Evolutionary conservation across 2,113 vertebrate species (phyloP), one percentile per base, ranked within the genome.

Genomic region (Butorides virescens): DNA sequence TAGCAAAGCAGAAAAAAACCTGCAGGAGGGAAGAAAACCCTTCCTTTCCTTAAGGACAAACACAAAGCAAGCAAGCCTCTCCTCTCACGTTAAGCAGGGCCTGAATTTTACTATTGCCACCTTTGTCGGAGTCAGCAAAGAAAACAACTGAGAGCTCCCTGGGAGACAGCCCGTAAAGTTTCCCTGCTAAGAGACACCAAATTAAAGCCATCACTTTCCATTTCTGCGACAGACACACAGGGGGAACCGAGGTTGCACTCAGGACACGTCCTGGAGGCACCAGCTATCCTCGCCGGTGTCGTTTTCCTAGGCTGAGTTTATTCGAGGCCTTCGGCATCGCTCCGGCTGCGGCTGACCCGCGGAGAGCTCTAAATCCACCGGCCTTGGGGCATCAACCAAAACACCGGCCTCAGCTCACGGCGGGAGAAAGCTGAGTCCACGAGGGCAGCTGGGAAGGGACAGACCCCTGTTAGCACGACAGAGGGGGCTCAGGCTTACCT

Each of bases 241-340:
- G 88, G 65, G 61, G 74, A 84, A 56, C 68, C 0, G 8, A 76
- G 96, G 92, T 70, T 93, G 86, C 85, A 80, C 79, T 96, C 96
- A 94, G 96, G 95, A 93, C 88, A 86, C 10, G 94, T 91, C 90
- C 91, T 81, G 83, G 73, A 95, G 86, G 93, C 92, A 67, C 59
- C 88, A 89, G 76, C 84, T 92, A 20, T 86, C 50, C 82, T 86
- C 81, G 4, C 17, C 0, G 53, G 95, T 95, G 93, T 96, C 75
- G 30, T 77, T 95, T 95, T 61, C 93, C 55, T 90, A 11, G 4
- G 5, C 92, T 11, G 92, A 88, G 95, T 95, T 96, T 88, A 96
- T 59, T 32, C 1, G 7, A 96, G 97, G 94, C 93, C 90, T 94
- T 11, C 2, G 39, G 62, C 88, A 86, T 56, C 14, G 65, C 86